phyloP scores from a whole-genome alignment of 1,140 invertebrate genomes.

The Pollicipes pollicipes region DNA sequence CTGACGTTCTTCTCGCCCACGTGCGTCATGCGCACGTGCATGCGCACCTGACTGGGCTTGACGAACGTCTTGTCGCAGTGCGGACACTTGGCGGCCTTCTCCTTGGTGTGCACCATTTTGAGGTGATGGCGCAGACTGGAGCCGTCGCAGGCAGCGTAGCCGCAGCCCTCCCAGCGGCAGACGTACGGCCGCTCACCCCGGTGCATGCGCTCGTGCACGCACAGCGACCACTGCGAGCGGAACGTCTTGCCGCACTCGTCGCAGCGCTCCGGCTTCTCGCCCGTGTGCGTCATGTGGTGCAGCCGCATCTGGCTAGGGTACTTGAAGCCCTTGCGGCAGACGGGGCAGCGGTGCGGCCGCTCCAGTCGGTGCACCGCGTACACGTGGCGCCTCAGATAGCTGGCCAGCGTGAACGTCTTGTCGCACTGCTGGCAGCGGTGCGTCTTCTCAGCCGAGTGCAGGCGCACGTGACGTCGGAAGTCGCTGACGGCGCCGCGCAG shows the following conservation, averaged over 20 bases:
- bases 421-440: constrained; percentile 17
- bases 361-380: not conserved
- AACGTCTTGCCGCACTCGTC: not conserved
- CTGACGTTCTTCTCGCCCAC: not conserved
- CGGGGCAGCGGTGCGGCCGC: constrained; percentile 1
- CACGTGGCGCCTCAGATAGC: constrained; percentile 14
- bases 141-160: not conserved
- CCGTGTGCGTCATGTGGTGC: constrained; percentile 9
- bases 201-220: not conserved
- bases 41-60: not conserved
- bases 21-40: not conserved
- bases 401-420: constrained; percentile 12
- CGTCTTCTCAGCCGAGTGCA: constrained; percentile 15
- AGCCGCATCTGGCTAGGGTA: not conserved
- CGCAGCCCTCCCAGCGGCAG: not conserved
- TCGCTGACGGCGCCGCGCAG: not conserved
- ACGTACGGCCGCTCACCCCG: not conserved
- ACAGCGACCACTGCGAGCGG: constrained; percentile 3
- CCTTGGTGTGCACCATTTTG: not conserved
- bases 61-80: not conserved
- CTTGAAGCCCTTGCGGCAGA: constrained; percentile 3
- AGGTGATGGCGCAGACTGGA: not conserved
- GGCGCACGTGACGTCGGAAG: constrained; percentile 15
- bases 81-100: not conserved
- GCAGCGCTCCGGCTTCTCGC: constrained; percentile 7